phyloP scores from a whole-genome alignment of 2,113 vertebrate genomes.

The Oncorhynchus mykiss region DNA sequence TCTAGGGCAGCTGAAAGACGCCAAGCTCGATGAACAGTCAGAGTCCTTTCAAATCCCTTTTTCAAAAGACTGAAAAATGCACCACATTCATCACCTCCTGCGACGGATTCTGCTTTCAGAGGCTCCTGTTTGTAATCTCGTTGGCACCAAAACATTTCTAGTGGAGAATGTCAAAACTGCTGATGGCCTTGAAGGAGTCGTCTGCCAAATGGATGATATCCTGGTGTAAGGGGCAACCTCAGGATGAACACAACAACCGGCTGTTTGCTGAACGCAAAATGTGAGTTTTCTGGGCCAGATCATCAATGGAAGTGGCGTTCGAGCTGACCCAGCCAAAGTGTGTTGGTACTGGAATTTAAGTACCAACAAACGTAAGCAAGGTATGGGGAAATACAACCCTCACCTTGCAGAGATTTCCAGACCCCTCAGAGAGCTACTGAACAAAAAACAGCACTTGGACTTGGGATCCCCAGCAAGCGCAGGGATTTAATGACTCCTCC shows the following conservation, averaged over 20 bases:
- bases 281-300: conserved; percentile 19
- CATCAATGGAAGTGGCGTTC: conserved; percentile 4
- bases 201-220: conserved; percentile 23
- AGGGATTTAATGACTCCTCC: conserved; percentile 7
- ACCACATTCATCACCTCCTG: conserved; percentile 28
- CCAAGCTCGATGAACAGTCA: conserved; percentile 17
- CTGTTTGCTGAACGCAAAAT: conserved; percentile 11
- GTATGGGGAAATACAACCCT: conserved; percentile 20
- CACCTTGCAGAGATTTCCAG: conserved; percentile 13
- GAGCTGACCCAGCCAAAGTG: conserved; percentile 16
- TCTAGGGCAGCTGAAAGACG: conserved; percentile 6
- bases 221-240: conserved; percentile 5
- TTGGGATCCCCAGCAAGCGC: conserved; percentile 9
- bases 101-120: conserved; percentile 26
- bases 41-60: conserved; percentile 29
- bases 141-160: conserved; percentile 28
- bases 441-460: conserved; percentile 4
- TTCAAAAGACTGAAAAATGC: neutral
- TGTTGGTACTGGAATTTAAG: too few relatives aligned
- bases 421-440: conserved; percentile 23
- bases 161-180: conserved; percentile 6
- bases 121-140: conserved; percentile 24
- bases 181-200: neutral
- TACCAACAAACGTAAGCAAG: conserved; percentile 5
- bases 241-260: neutral